A percentile compares a stretch with the other conserved stretches of the same genome.
Conservation (phyloP, 2,113 vertebrate species). For the human (Homo sapiens) region DNA sequence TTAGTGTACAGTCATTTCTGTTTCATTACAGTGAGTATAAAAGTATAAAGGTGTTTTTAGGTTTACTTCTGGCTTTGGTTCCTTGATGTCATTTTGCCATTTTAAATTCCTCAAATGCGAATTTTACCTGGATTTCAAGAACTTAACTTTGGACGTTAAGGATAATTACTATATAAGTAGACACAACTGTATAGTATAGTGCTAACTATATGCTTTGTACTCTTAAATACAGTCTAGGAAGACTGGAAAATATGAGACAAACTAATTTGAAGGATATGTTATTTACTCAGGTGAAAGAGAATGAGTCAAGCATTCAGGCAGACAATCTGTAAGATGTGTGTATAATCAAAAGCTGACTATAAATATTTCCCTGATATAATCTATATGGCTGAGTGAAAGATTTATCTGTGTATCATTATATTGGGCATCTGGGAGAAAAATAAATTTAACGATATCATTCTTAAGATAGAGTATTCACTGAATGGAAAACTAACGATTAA, state of each 20-base stretch:
- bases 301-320: neutral
- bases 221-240: conserved; percentile 10
- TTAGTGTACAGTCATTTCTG: neutral
- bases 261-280: neutral
- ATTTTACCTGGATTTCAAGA: conserved; percentile 9
- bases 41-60: neutral
- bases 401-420: neutral
- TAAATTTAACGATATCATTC: neutral
- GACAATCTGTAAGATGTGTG: neutral
- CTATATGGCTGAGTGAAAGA: neutral
- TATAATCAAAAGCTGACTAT: neutral
- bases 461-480: neutral
- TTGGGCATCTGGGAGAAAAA: neutral
- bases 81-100: neutral
- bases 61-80: neutral
- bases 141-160: neutral
- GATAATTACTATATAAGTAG: neutral
- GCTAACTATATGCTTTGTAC: neutral
- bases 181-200: neutral
- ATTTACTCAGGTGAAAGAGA: conserved; percentile 28
- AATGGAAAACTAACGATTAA: conserved; percentile 39
- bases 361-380: conserved; percentile 25
- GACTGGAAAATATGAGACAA: neutral
- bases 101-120: conserved; percentile 29
- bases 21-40: neutral